These are phyloP conservation scores for Galeopsomyia nigrocyanea DNA, from an alignment of 2,888 invertebrate genomes.

Conservation along the genomic window DNA sequence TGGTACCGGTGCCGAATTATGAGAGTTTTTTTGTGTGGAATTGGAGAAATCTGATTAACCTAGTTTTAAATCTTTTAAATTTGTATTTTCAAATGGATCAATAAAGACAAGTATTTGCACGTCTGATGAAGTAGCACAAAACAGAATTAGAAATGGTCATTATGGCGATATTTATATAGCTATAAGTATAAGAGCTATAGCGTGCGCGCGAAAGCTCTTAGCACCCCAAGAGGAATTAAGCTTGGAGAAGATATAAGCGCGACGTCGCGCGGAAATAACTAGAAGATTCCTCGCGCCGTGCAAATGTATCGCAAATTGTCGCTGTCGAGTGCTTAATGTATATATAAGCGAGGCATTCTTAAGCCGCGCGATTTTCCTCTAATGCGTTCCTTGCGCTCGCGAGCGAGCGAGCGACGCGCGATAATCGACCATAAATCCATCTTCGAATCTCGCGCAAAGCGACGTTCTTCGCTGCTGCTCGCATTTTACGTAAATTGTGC, in stretches of 20 bases:
- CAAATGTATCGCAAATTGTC: constrained; percentile 69
- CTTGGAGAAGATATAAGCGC: constrained; percentile 26
- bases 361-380: constrained; percentile 56
- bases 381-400: constrained; percentile 61
- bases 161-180: too few species aligned
- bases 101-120: too few species aligned
- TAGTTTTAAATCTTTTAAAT: too few species aligned
- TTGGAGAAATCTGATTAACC: too few species aligned
- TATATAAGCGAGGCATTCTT: constrained; percentile 34
- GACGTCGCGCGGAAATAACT: constrained; percentile 43
- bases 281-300: constrained; percentile 44
- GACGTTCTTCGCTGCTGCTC: not conserved
- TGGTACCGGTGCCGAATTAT: too few species aligned
- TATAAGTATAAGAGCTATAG: too few species aligned
- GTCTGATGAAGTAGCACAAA: too few species aligned
- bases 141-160: too few species aligned
- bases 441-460: constrained; percentile 49
- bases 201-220: constrained; percentile 32
- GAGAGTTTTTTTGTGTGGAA: too few species aligned
- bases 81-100: too few species aligned
- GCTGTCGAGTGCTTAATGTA: constrained; percentile 66
- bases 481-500: constrained; percentile 36
- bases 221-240: constrained; percentile 45
- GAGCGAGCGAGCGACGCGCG: constrained; percentile 38
- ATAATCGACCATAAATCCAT: constrained; percentile 63